Conservation (phyloP, 2,113 vertebrate species). For the Lepisosteus osseus region DNA sequence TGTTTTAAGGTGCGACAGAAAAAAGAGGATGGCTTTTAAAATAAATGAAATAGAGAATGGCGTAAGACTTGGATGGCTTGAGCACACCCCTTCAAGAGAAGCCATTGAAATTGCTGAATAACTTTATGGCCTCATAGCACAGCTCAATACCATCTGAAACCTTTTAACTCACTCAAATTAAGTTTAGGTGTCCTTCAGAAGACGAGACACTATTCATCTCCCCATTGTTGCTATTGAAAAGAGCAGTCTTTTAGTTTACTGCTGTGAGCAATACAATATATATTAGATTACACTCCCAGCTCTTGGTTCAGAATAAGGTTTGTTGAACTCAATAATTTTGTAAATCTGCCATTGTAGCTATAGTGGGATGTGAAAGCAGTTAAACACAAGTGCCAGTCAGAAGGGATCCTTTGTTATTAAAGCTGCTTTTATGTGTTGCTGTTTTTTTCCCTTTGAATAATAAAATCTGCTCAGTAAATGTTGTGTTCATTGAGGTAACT, state of each 20-base stretch:
- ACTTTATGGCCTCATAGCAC: slow-evolving; percentile 58
- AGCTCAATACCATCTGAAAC: slow-evolving; percentile 60
- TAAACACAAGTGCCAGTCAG: slow-evolving; percentile 28
- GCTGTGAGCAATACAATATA: slow-evolving; percentile 68
- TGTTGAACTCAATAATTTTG: slow-evolving; percentile 55
- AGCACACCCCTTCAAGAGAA: slow-evolving; percentile 38
- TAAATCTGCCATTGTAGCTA: slow-evolving; percentile 48
- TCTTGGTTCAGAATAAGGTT: slow-evolving; percentile 61
- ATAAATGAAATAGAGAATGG: slow-evolving; percentile 37
- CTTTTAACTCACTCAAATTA: slow-evolving; percentile 63
- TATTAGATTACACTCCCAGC: slow-evolving; percentile 69
- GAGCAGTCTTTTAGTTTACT: slow-evolving; percentile 60
- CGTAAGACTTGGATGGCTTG: slow-evolving; percentile 13
- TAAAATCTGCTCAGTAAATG: neutral
- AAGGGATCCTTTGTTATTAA: slow-evolving; percentile 52
- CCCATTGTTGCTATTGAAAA: slow-evolving; percentile 54
- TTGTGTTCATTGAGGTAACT: slow-evolving; percentile 2
- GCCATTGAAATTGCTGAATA: slow-evolving; percentile 57
- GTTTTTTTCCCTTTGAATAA: neutral
- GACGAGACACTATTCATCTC: slow-evolving; percentile 57
- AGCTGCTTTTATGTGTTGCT: slow-evolving; percentile 61
- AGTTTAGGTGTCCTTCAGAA: slow-evolving; percentile 58
- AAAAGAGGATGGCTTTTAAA: slow-evolving; percentile 19
- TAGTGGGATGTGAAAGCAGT: slow-evolving; percentile 56
- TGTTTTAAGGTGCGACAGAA: slow-evolving; percentile 39